Percentiles rank a stretch among this genome's conserved stretches.
phyloP scores from a whole-genome alignment of 2,888 invertebrate genomes.

The Parelbella ahira region DNA sequence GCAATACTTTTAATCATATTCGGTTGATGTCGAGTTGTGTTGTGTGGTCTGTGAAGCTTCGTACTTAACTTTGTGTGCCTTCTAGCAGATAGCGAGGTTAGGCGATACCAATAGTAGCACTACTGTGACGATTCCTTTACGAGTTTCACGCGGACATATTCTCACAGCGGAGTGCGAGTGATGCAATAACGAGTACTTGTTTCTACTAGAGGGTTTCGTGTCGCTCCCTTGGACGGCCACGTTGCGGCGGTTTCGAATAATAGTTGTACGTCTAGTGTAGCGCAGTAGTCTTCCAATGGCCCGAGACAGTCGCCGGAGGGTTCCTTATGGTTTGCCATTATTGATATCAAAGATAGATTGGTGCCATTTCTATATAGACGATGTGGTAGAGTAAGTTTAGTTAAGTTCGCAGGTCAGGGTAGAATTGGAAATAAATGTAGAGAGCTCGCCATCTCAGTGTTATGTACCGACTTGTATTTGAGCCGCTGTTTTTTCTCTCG shows the following conservation, averaged over 20 bases:
- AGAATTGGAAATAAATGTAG: slow-evolving; percentile 73
- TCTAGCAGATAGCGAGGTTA: slow-evolving; percentile 78
- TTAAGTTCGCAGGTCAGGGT: slow-evolving; percentile 79
- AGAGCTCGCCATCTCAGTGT: slow-evolving; percentile 56
- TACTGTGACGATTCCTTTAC: no score
- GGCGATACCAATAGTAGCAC: slow-evolving; percentile 73
- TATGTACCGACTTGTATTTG: slow-evolving; percentile 49
- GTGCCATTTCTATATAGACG: slow-evolving; percentile 79
- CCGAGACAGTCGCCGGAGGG: slow-evolving; percentile 63
- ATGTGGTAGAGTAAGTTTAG: slow-evolving; percentile 77
- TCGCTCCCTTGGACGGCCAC: no score
- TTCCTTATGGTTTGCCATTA: slow-evolving; percentile 79
- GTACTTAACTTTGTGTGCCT: slow-evolving; percentile 80
- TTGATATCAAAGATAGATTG: slow-evolving; percentile 81
- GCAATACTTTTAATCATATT: slow-evolving; percentile 77
- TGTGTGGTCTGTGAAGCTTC: slow-evolving; percentile 76
- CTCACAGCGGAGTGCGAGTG: no score
- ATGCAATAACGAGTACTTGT: no score
- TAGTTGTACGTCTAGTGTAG: slow-evolving; percentile 69
- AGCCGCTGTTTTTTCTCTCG: slow-evolving; percentile 48
- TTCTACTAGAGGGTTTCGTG: no score
- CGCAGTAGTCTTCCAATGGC: slow-evolving; percentile 79
- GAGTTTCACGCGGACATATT: no score
- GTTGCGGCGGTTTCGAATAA: slow-evolving; percentile 45
- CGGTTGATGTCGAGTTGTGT: slow-evolving; percentile 62